Evolutionary conservation across 2,797 vertebrate species (phyloP).

Genomic region (Ibycter americanus): DNA sequence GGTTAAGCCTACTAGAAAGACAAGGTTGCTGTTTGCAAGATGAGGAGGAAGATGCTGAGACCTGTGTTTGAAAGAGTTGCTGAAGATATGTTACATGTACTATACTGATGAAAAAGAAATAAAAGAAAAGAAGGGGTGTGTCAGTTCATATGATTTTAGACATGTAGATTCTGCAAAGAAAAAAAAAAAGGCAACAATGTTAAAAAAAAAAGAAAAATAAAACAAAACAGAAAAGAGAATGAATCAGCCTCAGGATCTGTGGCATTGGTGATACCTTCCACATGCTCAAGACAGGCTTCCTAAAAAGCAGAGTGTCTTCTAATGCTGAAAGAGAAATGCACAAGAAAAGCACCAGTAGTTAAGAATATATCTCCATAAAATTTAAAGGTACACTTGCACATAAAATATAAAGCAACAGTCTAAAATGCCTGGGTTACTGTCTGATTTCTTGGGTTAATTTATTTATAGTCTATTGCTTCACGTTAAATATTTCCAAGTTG

Average conservation of each 20-base stretch:
- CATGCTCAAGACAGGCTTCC: not conserved
- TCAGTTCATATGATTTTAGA: not conserved
- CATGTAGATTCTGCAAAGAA: not conserved
- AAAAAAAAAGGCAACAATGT: accelerated
- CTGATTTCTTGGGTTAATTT: not conserved
- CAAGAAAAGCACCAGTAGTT: not conserved
- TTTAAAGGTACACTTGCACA: not conserved
- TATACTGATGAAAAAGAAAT: not conserved
- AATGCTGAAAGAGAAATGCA: not conserved
- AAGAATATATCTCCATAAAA: not conserved
- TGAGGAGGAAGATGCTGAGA: not conserved
- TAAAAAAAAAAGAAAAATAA: not conserved
- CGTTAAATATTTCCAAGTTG: not conserved
- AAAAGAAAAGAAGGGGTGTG: not conserved
- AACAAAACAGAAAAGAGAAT: not conserved
- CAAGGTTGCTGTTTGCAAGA: not conserved
- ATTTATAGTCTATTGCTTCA: not conserved
- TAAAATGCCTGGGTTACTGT: not conserved
- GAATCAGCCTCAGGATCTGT: not conserved
- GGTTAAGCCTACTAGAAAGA: not conserved
- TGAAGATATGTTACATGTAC: not conserved
- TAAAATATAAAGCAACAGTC: not conserved
- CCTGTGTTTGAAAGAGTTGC: not conserved
- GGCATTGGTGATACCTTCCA: not conserved
- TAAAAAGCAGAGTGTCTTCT: not conserved